These are phyloP conservation scores for Cebus imitator DNA, from an alignment of 2,113 vertebrate genomes.

Conservation along the genomic window DNA sequence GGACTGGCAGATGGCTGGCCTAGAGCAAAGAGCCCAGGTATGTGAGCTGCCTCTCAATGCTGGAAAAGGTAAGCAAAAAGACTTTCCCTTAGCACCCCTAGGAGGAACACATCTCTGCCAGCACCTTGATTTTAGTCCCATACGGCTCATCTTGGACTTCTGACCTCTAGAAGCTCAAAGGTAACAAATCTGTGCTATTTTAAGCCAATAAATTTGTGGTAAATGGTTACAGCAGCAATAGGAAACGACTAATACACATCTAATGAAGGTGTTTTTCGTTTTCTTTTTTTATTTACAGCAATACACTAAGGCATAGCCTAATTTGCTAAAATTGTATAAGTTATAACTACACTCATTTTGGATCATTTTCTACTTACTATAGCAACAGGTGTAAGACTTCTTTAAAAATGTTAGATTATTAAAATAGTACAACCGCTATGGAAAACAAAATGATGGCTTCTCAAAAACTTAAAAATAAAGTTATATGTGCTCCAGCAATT, in stretches of 20 bases:
- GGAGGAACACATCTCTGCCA: not conserved
- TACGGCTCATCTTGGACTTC: not conserved
- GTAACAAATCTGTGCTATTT: not conserved
- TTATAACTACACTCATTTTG: not conserved
- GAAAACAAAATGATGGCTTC: too few relatives aligned
- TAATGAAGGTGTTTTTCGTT: not conserved
- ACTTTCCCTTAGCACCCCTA: not conserved
- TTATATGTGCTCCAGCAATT: too few relatives aligned
- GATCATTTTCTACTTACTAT: not conserved
- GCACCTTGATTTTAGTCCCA: not conserved
- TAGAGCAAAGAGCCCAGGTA: not conserved
- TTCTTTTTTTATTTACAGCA: not conserved
- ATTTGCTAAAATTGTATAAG: constrained; percentile 3
- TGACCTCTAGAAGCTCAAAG: not conserved
- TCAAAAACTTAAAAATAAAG: too few relatives aligned
- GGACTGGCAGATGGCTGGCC: not conserved
- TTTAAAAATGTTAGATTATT: not conserved
- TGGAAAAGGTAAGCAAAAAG: not conserved
- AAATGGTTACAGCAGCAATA: not conserved
- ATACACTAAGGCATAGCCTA: not conserved
- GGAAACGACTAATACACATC: not conserved
- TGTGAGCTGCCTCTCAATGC: not conserved
- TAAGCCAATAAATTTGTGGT: not conserved
- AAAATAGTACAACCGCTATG: too few relatives aligned
- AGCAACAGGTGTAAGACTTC: not conserved